Conservation (phyloP, 1,140 invertebrate genomes). For the Drosophila pandora region DNA sequence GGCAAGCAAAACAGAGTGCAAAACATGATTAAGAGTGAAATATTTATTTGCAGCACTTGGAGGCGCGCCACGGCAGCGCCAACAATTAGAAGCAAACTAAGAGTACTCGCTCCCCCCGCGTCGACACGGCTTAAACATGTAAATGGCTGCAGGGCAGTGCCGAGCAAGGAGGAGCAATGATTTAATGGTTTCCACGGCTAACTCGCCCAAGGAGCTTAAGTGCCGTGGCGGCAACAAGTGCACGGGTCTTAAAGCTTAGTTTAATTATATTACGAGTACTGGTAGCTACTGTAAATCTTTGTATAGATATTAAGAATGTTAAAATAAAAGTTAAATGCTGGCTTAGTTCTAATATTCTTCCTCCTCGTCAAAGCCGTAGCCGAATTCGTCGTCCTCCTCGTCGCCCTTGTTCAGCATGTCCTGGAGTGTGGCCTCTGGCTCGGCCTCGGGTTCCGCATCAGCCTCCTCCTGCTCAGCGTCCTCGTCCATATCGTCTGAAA, state of each 20-base stretch:
- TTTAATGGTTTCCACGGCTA: slow-evolving; percentile 61
- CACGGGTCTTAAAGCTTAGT: slow-evolving; percentile 42
- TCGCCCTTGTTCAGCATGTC: slow-evolving; percentile 81
- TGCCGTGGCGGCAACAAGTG: slow-evolving; percentile 43
- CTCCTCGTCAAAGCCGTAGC: slow-evolving; percentile 82
- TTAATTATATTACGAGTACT: slow-evolving; percentile 62
- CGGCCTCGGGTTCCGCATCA: slow-evolving; percentile 62
- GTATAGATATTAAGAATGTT: slow-evolving; percentile 30
- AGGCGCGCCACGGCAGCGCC: slow-evolving; percentile 68
- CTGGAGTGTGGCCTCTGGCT: slow-evolving; percentile 76
- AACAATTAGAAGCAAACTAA: slow-evolving; percentile 72
- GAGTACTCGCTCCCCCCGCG: slow-evolving; percentile 15
- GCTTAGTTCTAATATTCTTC: slow-evolving; percentile 57
- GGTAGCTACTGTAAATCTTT: slow-evolving; percentile 28
- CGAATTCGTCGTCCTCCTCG: slow-evolving; percentile 75
- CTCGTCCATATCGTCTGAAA: slow-evolving; percentile 61
- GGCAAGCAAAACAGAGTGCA: slow-evolving; percentile 63
- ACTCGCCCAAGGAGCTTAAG: slow-evolving; percentile 34
- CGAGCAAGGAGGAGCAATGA: slow-evolving; percentile 42
- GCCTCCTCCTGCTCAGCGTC: slow-evolving; percentile 57
- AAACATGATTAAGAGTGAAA: slow-evolving; percentile 80
- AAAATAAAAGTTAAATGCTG: slow-evolving; percentile 28
- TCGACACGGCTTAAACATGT: slow-evolving; percentile 74
- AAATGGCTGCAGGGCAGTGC: slow-evolving; percentile 54
- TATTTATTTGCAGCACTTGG: slow-evolving; percentile 79